Evolutionary conservation across 2,888 invertebrate species (phyloP), one percentile per base, ranked within the genome.

Genomic region (Polyommatus icarus): DNA sequence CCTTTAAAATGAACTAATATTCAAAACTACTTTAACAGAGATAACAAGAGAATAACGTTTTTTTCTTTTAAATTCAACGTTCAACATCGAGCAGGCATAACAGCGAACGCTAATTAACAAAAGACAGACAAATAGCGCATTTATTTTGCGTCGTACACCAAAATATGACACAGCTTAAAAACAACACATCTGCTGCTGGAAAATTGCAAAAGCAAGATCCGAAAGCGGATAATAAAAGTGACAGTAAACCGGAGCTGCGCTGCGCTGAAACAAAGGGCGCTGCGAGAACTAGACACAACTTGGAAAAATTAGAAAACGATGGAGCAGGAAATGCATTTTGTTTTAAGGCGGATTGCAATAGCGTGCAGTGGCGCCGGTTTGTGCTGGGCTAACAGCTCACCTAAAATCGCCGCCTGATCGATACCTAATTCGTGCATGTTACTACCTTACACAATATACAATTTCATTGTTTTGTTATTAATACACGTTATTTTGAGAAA

Each of bases 281-380:
- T 83, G 83, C 83, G 82, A 83, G 84, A 84, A 85, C 85, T 84
- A 86, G 86, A 86, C 86, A 87, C 86, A 89, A 89, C 89, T 91
- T 89, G 86, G 87, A 89, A 90, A 90, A 90, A 91, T 90, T 89
- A 89, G 88, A 86, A 88, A 90, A 91, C 90, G 90, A 90, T 89
- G 89, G 86, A 88, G 85, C 89, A 89, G 90, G 90, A 90, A 91
- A 90, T 88, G 88, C 88, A 87, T 88, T 90, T 89, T 85, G 86
- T 87, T 84, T 82, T 78, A 79, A 76, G 80, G 76, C 76, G 72
- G 76, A 71, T 76, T 71, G 76, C 76, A 79, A 76, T 79, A 76
- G 77, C 79, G 79, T 79, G 79, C 79, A 77, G 20, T 61, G 76
- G 79, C 76, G 77, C 76, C 77, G 72, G 72, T 24, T 59, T 57